Conservation (phyloP, 2,113 vertebrate species). For the Erythrocercus mccallii region DNA sequence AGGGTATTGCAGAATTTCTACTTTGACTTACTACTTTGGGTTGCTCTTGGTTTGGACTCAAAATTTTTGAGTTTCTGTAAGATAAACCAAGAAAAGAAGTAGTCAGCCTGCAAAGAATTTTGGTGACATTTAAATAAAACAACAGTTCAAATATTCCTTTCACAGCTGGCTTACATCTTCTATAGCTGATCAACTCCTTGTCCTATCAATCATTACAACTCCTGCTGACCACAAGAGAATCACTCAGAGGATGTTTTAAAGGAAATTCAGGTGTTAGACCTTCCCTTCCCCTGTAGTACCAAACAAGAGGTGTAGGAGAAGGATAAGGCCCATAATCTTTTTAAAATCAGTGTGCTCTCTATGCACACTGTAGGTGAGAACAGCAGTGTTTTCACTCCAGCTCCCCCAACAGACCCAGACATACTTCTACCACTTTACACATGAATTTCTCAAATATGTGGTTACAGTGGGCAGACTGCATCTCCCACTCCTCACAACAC, state of each 20-base stretch:
- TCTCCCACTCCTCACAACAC: background rate
- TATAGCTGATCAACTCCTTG: background rate
- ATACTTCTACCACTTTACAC: background rate
- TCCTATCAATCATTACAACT: background rate
- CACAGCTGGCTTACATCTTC: background rate
- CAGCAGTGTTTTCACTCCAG: background rate
- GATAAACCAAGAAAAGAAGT: background rate
- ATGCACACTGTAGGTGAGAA: too few species aligned
- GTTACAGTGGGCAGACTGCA: background rate
- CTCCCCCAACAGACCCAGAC: accelerated
- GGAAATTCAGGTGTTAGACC: background rate
- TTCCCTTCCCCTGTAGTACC: background rate
- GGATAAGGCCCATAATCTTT: background rate
- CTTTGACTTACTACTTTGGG: background rate
- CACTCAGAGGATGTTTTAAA: background rate
- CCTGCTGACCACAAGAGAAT: background rate
- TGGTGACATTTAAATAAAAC: background rate
- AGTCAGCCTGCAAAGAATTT: background rate
- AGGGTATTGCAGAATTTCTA: background rate
- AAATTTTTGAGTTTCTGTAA: background rate
- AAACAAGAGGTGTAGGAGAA: background rate
- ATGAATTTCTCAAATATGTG: background rate
- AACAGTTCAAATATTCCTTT: background rate
- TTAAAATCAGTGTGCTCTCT: background rate
- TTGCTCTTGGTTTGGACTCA: background rate